phyloP scores from a whole-genome alignment of 2,888 invertebrate genomes.

The Antheraea yamamai region DNA sequence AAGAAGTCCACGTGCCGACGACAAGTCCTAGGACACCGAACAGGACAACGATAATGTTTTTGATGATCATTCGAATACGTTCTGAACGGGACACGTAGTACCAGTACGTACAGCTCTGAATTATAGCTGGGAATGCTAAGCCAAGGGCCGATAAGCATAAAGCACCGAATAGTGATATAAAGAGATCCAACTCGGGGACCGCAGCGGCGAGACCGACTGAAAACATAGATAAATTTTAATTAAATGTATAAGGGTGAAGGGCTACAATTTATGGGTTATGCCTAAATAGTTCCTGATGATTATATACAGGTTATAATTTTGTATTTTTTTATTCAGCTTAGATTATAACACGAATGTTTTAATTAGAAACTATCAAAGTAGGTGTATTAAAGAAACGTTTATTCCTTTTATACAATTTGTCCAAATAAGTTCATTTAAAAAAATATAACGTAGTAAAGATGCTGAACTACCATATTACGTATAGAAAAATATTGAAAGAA shows the following conservation, averaged over 20 bases:
- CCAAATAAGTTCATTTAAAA: too few species aligned
- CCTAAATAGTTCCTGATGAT: not conserved
- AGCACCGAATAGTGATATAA: constrained; percentile 93
- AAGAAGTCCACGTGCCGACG: constrained; percentile 86
- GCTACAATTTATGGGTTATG: not conserved
- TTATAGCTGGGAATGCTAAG: constrained; percentile 93
- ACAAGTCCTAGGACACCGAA: constrained; percentile 86
- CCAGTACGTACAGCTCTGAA: constrained; percentile 93
- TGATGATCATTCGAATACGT: constrained; percentile 81
- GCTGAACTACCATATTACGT: too few species aligned
- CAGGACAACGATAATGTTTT: constrained; percentile 84
- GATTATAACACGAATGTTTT: not conserved
- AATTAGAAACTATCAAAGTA: too few species aligned
- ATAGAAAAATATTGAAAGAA: too few species aligned
- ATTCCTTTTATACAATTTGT: too few species aligned
- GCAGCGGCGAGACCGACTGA: constrained; percentile 92
- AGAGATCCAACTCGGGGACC: constrained; percentile 91
- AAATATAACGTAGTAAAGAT: too few species aligned
- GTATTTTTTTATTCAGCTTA: not conserved
- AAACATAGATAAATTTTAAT: constrained; percentile 38
- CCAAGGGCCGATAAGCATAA: constrained; percentile 94
- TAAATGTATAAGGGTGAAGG: not conserved
- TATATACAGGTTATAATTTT: not conserved
- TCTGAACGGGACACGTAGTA: constrained; percentile 81
- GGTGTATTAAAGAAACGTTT: too few species aligned